These are phyloP conservation scores for Crocidura indochinensis DNA, from an alignment of 2,797 vertebrate species.

Conservation along the genomic window DNA sequence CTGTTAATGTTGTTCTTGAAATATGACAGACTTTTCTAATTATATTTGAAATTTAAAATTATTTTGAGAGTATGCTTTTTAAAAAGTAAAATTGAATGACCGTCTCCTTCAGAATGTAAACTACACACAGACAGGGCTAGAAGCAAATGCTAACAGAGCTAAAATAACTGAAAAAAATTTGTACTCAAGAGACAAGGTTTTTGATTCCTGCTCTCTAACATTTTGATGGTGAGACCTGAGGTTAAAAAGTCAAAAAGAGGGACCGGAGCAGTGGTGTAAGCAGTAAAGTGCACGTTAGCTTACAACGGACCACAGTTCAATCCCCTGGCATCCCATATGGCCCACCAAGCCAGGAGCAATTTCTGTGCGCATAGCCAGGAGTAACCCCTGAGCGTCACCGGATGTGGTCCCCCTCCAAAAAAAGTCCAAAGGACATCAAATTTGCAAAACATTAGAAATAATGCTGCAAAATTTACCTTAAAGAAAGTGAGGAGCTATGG, in stretches of 20 bases:
- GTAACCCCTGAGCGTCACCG: no score
- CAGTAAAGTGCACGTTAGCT: no score
- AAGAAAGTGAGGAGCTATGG: neutral
- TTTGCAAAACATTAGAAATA: neutral
- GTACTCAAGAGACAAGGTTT: neutral
- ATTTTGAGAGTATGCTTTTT: no score
- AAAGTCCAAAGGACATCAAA: slow-evolving; percentile 10
- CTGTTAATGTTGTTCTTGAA: slow-evolving; percentile 19
- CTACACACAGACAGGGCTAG: neutral
- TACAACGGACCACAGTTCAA: no score
- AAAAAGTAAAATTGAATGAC: neutral
- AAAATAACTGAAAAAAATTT: slow-evolving; percentile 58
- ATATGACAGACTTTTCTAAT: neutral
- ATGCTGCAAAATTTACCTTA: slow-evolving; percentile 58
- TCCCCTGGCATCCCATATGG: no score
- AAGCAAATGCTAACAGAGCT: slow-evolving; percentile 36
- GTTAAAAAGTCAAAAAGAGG: neutral
- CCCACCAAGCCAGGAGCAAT: no score
- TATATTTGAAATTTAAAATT: no score
- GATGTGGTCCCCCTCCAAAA: no score
- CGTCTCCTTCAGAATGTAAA: slow-evolving; percentile 7
- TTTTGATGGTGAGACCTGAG: slow-evolving; percentile 40
- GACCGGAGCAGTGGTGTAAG: no score
- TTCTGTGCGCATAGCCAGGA: no score
- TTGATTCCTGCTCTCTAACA: slow-evolving; percentile 7